Evolutionary conservation across 2,888 invertebrate genomes (phyloP), one percentile per base, ranked within the genome.

Genomic region (Mesorhabditis belari): DNA sequence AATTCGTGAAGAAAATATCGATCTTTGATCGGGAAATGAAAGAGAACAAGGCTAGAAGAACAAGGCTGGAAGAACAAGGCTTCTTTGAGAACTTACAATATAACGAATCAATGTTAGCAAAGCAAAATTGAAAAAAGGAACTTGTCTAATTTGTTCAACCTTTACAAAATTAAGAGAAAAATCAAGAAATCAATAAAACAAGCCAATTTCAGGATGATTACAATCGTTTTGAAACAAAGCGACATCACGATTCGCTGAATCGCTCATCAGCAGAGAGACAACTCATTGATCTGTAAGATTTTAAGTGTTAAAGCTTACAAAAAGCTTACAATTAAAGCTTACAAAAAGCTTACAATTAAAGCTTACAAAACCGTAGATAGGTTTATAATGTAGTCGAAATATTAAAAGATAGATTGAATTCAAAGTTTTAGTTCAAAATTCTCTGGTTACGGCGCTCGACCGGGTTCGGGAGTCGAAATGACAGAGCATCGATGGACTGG

Each of bases 181-280:
- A n/a, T n/a, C n/a, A n/a, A n/a, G n/a, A n/a, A n/a, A n/a, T n/a
- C n/a, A n/a, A n/a, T n/a, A n/a, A n/a, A n/a, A n/a, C n/a, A n/a
- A n/a, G n/a, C n/a, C n/a, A n/a, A n/a, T n/a, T n/a, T 59, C 56
- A 77, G 77, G 77, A 79, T 64, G 69, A 79, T 58, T 79, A 78
- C 68, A 78, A 79, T 58, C 75, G 76, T n/a, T 79, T 74, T 62
- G 74, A 75, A 60, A 77, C 77, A 24, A 69, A 72, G 5, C 63
- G 71, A 17, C 74, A 77, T 62, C 57, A 57, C 25, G 51, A 50
- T 6, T n/a, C n/a, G n/a, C n/a, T n/a, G n/a, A n/a, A n/a, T 35
- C 51, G 51, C 21, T 21, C 51, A 9, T 50, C 51, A n/a, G 17
- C 12, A 2, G 21, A 21, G 23, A 9, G 51, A 19, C n/a, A 50